Conservation (phyloP, 2,113 vertebrate genomes). For the Pseudopodoces humilis region DNA sequence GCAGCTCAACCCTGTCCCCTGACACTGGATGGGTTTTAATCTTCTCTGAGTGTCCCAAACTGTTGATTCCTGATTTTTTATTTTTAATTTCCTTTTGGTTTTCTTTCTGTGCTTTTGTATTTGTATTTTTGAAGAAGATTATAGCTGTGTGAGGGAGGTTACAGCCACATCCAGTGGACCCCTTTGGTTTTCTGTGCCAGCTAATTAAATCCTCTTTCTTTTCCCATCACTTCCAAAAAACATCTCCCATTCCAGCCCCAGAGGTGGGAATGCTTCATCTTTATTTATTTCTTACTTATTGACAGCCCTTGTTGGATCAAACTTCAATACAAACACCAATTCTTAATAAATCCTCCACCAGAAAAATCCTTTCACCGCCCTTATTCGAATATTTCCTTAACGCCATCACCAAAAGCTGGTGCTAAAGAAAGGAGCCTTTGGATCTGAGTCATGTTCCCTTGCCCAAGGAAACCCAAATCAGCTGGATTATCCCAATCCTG, state of each 20-base stretch:
- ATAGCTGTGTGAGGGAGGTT: not conserved
- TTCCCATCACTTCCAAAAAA: not conserved
- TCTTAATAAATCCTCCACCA: not conserved
- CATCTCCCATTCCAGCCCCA: not conserved
- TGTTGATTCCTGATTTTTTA: not conserved
- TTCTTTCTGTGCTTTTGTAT: not conserved
- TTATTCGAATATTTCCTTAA: not conserved
- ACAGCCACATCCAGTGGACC: not conserved
- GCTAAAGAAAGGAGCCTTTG: not conserved
- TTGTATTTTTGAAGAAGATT: not conserved
- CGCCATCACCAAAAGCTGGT: not conserved
- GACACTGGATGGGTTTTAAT: not conserved
- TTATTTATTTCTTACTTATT: not conserved
- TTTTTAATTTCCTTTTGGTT: not conserved
- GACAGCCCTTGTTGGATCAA: not conserved
- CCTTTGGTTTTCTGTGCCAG: not conserved
- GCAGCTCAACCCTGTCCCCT: not conserved
- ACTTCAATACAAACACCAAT: not conserved
- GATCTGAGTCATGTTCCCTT: not conserved
- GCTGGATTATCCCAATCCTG: not conserved
- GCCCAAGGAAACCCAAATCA: no score
- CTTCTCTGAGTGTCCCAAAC: not conserved
- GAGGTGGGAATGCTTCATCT: not conserved
- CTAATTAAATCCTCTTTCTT: not conserved
- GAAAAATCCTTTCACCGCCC: not conserved